These are phyloP conservation scores for Steatocranus sp. DNA, from an alignment of 2,797 vertebrate genomes.

Conservation along the genomic window DNA sequence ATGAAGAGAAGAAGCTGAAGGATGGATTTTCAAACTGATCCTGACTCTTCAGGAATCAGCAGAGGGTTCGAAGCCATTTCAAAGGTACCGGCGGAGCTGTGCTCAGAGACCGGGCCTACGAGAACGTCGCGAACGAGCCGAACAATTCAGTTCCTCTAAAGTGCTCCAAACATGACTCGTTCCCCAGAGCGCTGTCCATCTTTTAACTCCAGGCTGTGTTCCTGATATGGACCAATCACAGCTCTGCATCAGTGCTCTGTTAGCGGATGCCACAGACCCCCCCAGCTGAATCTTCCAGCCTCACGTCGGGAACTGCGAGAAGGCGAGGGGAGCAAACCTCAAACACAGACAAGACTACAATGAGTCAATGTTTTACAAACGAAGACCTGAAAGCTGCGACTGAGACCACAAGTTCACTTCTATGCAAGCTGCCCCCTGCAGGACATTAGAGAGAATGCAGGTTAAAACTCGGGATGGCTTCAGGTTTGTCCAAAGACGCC, in stretches of 20 bases:
- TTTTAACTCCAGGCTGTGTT: background rate
- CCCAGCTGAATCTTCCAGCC: background rate
- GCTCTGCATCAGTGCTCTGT: background rate
- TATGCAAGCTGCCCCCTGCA: background rate
- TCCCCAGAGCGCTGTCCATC: background rate
- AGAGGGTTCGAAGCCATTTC: background rate
- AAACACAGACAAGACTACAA: background rate
- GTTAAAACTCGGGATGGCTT: fast-evolving
- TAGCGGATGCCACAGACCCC: background rate
- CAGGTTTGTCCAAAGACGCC: background rate
- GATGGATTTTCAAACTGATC: background rate
- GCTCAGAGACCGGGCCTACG: background rate
- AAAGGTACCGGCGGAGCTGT: background rate
- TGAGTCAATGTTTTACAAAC: fast-evolving
- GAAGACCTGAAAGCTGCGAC: background rate
- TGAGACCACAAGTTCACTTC: background rate
- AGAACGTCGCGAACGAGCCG: background rate
- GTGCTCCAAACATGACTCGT: background rate
- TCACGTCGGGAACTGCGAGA: background rate
- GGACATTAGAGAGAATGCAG: background rate
- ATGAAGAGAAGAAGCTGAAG: background rate
- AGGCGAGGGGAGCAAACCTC: background rate
- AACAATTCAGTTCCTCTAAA: background rate
- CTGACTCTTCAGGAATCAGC: background rate
- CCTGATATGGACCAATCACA: background rate